phyloP scores from a whole-genome alignment of 2,888 invertebrate species.

The Caenorhabditis japonica region DNA sequence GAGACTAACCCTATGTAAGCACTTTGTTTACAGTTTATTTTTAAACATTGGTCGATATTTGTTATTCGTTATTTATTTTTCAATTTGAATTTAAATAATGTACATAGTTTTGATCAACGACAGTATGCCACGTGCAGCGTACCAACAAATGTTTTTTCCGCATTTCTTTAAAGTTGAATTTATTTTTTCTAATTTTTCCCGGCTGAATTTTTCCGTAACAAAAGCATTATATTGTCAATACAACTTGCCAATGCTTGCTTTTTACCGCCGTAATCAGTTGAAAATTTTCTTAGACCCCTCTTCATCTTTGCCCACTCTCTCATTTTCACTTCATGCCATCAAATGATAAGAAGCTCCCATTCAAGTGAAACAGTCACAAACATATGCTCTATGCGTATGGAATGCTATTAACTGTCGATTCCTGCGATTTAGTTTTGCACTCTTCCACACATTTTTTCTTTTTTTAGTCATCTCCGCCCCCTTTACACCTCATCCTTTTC shows the following conservation, averaged over 20 bases:
- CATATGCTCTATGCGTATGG: conserved; percentile 34
- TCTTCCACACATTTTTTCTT: conserved; percentile 15
- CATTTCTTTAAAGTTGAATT: too few species aligned
- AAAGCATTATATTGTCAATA: too few species aligned
- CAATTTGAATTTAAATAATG: too few species aligned
- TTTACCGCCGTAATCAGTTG: conserved; percentile 18
- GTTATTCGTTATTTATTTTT: too few species aligned
- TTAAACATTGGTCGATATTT: too few species aligned
- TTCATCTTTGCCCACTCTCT: conserved; percentile 10
- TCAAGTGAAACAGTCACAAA: conserved; percentile 42
- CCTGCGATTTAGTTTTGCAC: conserved; percentile 22
- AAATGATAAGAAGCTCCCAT: conserved; percentile 43
- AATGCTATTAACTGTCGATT: conserved; percentile 21
- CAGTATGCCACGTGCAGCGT: too few species aligned
- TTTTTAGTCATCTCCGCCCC: conserved; percentile 23
- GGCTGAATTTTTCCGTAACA: too few species aligned
- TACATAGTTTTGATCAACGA: too few species aligned
- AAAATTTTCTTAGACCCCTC: not conserved
- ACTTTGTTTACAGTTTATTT: too few species aligned
- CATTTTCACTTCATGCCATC: conserved; percentile 9
- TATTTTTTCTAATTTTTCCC: too few species aligned
- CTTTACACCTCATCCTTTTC: conserved; percentile 15
- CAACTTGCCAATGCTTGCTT: not conserved
- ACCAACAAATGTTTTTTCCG: too few species aligned
- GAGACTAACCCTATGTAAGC: too few species aligned